Evolutionary conservation across 2,888 invertebrate species (phyloP).

Genomic region (Torymus aiolomorphi): DNA sequence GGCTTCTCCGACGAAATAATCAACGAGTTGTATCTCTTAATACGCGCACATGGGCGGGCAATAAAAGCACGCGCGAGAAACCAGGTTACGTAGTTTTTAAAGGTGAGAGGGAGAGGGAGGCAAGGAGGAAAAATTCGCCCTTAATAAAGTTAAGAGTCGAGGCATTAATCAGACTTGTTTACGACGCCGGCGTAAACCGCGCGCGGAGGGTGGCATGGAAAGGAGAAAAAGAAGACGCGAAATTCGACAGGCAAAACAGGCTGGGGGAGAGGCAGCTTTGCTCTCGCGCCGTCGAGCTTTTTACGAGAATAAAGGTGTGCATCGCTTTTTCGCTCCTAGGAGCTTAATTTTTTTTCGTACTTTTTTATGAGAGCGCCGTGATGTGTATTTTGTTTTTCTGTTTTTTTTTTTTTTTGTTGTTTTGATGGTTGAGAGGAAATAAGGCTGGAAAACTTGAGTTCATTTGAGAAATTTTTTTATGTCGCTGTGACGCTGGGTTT

Average conservation of each 20-base stretch:
- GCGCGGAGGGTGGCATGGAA: not conserved
- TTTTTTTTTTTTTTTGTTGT: not conserved
- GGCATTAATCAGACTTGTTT: conserved; percentile 44
- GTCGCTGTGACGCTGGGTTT: too few species aligned
- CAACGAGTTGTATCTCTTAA: conserved; percentile 1
- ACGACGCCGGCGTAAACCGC: conserved; percentile 16
- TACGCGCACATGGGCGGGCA: not conserved
- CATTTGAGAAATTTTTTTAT: conserved; percentile 2
- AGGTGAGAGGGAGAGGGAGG: not conserved
- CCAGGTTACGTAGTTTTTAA: conserved; percentile 12
- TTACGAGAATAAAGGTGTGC: conserved; percentile 29
- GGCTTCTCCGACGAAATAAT: conserved; percentile 18
- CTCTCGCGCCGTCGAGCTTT: conserved; percentile 16
- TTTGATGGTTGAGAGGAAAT: not conserved
- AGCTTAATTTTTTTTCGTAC: too few species aligned
- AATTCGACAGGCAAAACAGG: conserved; percentile 31
- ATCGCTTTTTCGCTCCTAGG: not conserved
- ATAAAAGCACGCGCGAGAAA: not conserved
- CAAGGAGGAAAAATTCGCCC: not conserved
- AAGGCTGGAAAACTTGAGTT: not conserved
- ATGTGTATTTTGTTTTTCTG: not conserved
- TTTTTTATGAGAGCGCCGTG: too few species aligned
- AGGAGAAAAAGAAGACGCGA: not conserved
- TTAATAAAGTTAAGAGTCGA: conserved; percentile 37
- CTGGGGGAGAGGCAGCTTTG: conserved; percentile 11